A percentile compares a stretch with the other conserved stretches of the same genome.
These are phyloP conservation scores for Halocynthia aurantium DNA, from an alignment of 23 tunicate genomes.

Conservation along the genomic window DNA sequence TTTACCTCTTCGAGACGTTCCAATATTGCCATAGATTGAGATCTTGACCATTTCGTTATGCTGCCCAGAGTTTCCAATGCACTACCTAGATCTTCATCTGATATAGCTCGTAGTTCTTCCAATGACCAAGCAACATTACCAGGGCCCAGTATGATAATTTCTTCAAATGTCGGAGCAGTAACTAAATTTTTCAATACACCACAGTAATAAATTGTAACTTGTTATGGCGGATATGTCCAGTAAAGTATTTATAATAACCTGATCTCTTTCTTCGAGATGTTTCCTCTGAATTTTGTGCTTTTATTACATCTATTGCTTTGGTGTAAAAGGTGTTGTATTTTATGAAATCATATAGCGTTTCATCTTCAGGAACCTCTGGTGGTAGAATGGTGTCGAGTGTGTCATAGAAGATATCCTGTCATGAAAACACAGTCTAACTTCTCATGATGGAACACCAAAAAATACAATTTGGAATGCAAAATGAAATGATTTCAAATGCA, in stretches of 20 bases:
- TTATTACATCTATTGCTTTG: constrained; percentile 33
- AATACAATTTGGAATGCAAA: neutral
- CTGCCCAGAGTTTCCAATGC: constrained; percentile 41
- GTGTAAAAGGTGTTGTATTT: constrained; percentile 40
- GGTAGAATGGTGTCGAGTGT: constrained; percentile 36
- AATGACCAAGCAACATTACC: constrained; percentile 49
- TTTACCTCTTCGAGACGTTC: constrained; percentile 7
- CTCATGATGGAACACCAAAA: neutral
- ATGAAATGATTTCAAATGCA: neutral
- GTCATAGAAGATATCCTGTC: constrained; percentile 36
- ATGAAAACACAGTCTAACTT: neutral
- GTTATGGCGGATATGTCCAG: neutral
- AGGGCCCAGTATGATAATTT: constrained; percentile 53
- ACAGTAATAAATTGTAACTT: neutral
- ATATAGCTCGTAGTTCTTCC: constrained; percentile 27
- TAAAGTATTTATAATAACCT: neutral
- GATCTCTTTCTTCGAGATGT: constrained; percentile 10
- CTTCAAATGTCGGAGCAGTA: constrained; percentile 36
- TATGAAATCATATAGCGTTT: constrained; percentile 8
- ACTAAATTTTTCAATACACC: constrained; percentile 5
- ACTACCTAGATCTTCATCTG: constrained; percentile 37
- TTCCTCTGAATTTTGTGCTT: neutral
- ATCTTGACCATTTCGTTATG: constrained; percentile 36
- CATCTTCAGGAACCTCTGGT: constrained; percentile 23
- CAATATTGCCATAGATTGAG: constrained; percentile 5